Base-by-base conservation (phyloP, 1,140 invertebrate species). In the Samia ricini region DNA sequence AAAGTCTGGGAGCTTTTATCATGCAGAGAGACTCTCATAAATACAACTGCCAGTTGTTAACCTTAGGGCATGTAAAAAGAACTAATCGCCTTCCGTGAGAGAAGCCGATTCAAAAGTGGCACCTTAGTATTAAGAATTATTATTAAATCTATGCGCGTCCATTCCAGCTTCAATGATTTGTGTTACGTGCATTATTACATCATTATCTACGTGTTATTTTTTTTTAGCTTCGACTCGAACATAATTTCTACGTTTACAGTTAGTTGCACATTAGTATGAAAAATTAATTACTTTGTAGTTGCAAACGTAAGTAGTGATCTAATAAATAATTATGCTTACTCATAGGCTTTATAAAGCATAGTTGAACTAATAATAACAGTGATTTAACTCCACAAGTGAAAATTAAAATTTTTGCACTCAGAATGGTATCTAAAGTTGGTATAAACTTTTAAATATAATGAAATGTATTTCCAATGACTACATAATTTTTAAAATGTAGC, bases 1-100 rank as follows among this genome's bases (percentile, higher is more conserved):
- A 68, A 68, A 68, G 65, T 63, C 23, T 36, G 56, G 49, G 60
- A 68, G 33, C n/a, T 42, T 42, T 63, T 22, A 62, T 18, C n/a
- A 6, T 56, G 12, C n/a, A 23, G n/a, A n/a, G n/a, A n/a, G 22
- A 29, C 60, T 56, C 58, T 22, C 61, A 68, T 64, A 57, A 61
- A 18, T 22, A 24, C 24, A 55, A 55, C 21, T 54, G 21, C 51
- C 18, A 36, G 1, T 42, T 42, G 19, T 52, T 55, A 55, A 55
- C 22, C 52, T 55, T 55, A 55, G 52, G 52, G 52, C 52, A 24
- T 24, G 33, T 42, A 10, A 15, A 42, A 42, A 42, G 33, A 42
- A 42, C 33, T 42, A 42, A 15, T 12, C 12, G 15, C 33, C 33
- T 42, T 42, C 33, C 33, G 33, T 15, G 33, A 42, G 33, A 42